phyloP scores from a whole-genome alignment of 2,113 vertebrate genomes.

The Psammodynastes pulverulentus region DNA sequence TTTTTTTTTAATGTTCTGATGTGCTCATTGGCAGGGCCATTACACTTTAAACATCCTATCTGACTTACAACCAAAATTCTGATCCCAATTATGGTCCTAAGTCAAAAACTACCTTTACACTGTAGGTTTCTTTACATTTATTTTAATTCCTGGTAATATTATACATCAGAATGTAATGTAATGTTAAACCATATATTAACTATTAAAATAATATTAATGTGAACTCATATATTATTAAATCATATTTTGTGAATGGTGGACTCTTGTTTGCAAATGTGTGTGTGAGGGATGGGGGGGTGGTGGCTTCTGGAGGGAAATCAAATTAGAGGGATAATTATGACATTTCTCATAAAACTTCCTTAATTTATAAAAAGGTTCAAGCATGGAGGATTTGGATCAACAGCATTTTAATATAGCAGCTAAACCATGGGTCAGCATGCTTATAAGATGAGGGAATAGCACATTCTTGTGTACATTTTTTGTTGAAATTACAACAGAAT shows the following conservation, averaged over 20 bases:
- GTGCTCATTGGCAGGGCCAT: background rate
- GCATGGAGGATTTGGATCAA: background rate
- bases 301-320: background rate
- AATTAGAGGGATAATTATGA: background rate
- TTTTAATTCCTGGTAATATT: background rate
- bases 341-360: background rate
- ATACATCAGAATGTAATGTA: background rate
- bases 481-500: background rate
- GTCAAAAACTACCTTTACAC: background rate
- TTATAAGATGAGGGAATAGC: background rate
- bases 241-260: background rate
- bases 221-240: background rate
- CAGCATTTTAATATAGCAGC: background rate
- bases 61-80: background rate
- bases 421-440: background rate
- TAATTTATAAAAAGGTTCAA: background rate
- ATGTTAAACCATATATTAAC: background rate
- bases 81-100: background rate
- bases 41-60: background rate
- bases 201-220: background rate
- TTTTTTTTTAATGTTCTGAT: background rate
- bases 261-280: background rate
- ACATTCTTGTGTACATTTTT: background rate
- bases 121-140: background rate
- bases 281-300: too few species aligned